Base-by-base conservation (phyloP, 2,797 vertebrate species). In the Hephaestus fuliginosus region DNA sequence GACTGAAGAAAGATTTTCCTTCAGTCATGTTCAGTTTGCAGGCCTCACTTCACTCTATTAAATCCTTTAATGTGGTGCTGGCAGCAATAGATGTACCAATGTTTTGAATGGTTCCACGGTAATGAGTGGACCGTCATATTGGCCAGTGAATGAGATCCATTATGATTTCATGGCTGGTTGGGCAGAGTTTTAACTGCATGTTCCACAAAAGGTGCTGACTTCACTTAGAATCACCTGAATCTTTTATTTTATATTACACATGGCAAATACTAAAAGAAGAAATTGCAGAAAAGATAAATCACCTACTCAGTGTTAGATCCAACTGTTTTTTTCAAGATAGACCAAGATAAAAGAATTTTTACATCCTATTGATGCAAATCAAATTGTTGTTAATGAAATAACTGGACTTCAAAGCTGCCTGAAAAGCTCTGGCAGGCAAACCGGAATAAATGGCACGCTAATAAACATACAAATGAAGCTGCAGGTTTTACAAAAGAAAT, bases 141-240 rank as follows among this genome's bases (percentile, higher is more conserved):
- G 67, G 77, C 65, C 73, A 46, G 88, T 89, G 86, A 93, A 91
- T 92, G 88, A 92, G 85, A 89, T 92, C 89, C 85, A 93, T 93
- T 94, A 86, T 93, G 85, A 94, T 93, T 93, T 93, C 88, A 95
- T 90, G 93, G 89, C 86, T 92, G 92, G 92, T 80, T 90, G 88
- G 74, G 70, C 78, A 78, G 81, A 85, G 69, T 81, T 83, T 80
- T 74, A 89, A 88, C 80, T 78, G 82, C 60, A 20, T 39, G 78
- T 83, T 87, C 76, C 88, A 86, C 81, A 81, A 85, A 91, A 85
- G 86, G 78, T 87, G 80, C 73, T 82, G 85, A 87, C 82, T 90
- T 90, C 79, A 80, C 83, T 92, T 67, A 83, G 63, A 91, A 86
- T 83, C 85, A 90, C 91, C 89, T 88, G 89, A 80, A 83, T 83